phyloP scores from a whole-genome alignment of 2,113 vertebrate genomes.

The Cheirogaleus medius region DNA sequence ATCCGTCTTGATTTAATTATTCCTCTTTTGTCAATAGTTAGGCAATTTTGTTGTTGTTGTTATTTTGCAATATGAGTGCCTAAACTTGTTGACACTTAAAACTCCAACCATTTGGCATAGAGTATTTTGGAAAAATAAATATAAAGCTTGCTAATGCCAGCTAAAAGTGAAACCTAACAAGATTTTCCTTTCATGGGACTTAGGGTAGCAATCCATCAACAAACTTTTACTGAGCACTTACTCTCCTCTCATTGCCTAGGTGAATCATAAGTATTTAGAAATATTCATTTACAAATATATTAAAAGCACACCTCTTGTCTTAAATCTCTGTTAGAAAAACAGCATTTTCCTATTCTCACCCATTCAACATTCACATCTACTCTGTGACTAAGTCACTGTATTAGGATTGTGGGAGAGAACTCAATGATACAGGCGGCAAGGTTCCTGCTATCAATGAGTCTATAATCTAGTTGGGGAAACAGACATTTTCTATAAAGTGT shows the following conservation, averaged over 20 bases:
- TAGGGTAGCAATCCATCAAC: background rate
- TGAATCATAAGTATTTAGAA: background rate
- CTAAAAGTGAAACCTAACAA: background rate
- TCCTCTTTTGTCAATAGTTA: background rate
- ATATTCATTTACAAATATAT: background rate
- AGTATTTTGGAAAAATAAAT: background rate
- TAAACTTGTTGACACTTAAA: background rate
- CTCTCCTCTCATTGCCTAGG: background rate
- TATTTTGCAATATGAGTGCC: background rate
- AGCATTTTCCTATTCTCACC: background rate
- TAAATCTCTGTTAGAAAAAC: background rate
- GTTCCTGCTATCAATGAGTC: background rate
- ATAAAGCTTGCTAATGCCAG: background rate
- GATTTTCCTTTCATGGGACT: background rate
- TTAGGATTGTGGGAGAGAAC: background rate
- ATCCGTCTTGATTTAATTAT: background rate
- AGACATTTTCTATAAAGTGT: background rate
- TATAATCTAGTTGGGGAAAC: background rate
- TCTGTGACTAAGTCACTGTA: background rate
- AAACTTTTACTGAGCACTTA: background rate
- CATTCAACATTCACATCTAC: background rate
- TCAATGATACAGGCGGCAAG: background rate
- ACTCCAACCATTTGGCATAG: background rate
- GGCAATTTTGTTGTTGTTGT: background rate
- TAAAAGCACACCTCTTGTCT: background rate